phyloP scores from a whole-genome alignment of 2,113 vertebrate species.

The rat (Rattus norvegicus) region DNA sequence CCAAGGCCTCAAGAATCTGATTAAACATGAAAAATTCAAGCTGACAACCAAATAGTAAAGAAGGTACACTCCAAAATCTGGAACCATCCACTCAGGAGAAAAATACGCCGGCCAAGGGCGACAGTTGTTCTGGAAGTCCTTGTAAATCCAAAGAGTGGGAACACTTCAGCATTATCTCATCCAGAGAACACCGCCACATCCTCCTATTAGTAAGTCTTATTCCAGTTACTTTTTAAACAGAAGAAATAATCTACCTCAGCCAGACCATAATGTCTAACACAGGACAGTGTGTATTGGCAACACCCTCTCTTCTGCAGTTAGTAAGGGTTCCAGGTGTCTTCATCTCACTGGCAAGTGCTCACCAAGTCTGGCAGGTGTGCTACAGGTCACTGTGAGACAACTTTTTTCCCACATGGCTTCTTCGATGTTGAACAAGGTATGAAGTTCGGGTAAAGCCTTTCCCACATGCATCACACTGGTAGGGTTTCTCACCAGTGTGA shows the following conservation, averaged over 20 bases:
- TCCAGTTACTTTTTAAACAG: not conserved
- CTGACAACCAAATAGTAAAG: not conserved
- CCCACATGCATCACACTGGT: constrained; percentile 68
- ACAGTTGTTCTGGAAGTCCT: not conserved
- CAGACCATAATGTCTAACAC: not conserved
- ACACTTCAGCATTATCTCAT: not conserved
- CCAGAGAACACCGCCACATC: not conserved
- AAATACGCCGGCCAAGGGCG: not conserved
- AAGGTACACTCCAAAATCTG: not conserved
- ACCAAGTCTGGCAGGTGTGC: not conserved
- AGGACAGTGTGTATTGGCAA: not conserved
- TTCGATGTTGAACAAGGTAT: constrained; percentile 71
- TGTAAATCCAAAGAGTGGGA: not conserved
- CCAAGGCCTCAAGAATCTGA: not conserved
- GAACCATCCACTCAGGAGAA: not conserved
- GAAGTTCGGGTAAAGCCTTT: constrained; percentile 73
- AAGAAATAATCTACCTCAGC: not conserved
- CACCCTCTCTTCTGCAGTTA: not conserved
- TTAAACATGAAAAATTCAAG: not conserved
- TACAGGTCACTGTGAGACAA: not conserved
- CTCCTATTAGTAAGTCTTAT: not conserved
- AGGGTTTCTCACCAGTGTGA: constrained; percentile 71
- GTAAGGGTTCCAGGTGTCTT: not conserved
- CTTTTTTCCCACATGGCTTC: constrained; percentile 46
- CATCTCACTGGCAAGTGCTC: not conserved